A percentile compares a stretch with the other conserved stretches of the same genome.
Conservation (phyloP, 64 coral and sea anemone genomes). For the Platygyra sinensis region DNA sequence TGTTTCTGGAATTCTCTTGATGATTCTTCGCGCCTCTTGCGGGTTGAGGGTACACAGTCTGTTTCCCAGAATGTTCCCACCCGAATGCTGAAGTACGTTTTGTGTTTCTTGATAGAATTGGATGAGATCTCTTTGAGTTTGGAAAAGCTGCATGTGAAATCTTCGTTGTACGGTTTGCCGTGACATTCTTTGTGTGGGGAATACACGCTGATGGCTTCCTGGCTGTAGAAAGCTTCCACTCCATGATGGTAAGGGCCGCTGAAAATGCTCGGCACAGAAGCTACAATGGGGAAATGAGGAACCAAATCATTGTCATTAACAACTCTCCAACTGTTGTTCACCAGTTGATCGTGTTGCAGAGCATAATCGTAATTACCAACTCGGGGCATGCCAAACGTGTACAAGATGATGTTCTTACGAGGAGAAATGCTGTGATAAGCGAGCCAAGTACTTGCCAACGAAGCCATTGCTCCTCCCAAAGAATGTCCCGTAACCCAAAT, state of each 20-base stretch:
- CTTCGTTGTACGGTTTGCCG: no score
- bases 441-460: slow-evolving; percentile 58
- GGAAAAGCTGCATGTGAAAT: no score
- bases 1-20: no score
- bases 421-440: slow-evolving; percentile 27
- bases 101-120: no score
- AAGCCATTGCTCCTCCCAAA: slow-evolving; percentile 64
- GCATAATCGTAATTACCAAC: slow-evolving; percentile 69
- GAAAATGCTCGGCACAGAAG: neutral
- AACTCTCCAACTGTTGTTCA: slow-evolving; percentile 64
- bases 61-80: no score
- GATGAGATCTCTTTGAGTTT: no score
- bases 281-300: slow-evolving; percentile 33
- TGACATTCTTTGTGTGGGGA: slow-evolving; percentile 63
- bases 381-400: slow-evolving; percentile 79
- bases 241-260: slow-evolving; percentile 65
- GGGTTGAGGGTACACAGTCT: no score
- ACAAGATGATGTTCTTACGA: slow-evolving; percentile 49
- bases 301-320: slow-evolving; percentile 53
- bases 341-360: slow-evolving; percentile 61
- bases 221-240: slow-evolving; percentile 10
- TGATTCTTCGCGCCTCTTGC: no score
- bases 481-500: slow-evolving; percentile 71
- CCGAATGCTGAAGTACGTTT: no score
- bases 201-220: neutral